Evolutionary conservation across 2,888 invertebrate genomes (phyloP).

Genomic region (Rhagonycha fulva): DNA sequence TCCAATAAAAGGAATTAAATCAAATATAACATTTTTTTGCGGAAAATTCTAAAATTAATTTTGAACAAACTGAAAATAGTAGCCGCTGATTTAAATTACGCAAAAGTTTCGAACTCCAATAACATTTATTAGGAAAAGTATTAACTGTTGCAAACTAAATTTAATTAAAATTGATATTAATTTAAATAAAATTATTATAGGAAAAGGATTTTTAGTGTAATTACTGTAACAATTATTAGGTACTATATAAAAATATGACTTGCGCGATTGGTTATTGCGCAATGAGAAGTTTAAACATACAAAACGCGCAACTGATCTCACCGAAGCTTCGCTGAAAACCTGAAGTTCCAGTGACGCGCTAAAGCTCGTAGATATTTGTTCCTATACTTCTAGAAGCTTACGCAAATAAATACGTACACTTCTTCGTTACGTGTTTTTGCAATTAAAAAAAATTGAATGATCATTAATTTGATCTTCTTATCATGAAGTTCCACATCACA

Average conservation of each 20-base stretch:
- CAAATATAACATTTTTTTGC: neutral
- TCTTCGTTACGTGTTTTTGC: neutral
- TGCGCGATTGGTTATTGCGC: conserved; percentile 27
- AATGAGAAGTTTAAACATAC: conserved; percentile 22
- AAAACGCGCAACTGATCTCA: conserved; percentile 30
- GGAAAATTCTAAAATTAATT: neutral
- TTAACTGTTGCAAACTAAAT: neutral
- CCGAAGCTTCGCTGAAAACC: conserved; percentile 25
- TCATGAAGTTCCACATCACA: neutral
- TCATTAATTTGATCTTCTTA: neutral
- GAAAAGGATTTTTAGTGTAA: neutral
- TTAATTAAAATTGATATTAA: neutral
- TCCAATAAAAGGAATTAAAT: neutral
- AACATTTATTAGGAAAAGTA: neutral
- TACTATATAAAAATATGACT: conserved; percentile 4
- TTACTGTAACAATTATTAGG: neutral
- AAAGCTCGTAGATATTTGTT: conserved; percentile 32
- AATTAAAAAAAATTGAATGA: neutral
- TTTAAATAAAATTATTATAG: neutral
- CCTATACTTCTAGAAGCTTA: neutral
- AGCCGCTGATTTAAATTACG: neutral
- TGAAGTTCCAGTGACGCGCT: conserved; percentile 35
- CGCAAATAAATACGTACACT: conserved; percentile 4
- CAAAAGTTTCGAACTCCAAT: neutral
- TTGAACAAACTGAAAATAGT: neutral